Evolutionary conservation across 2,888 invertebrate species (phyloP), one percentile per base, ranked within the genome.

Genomic region (Megastigmus dorsalis): DNA sequence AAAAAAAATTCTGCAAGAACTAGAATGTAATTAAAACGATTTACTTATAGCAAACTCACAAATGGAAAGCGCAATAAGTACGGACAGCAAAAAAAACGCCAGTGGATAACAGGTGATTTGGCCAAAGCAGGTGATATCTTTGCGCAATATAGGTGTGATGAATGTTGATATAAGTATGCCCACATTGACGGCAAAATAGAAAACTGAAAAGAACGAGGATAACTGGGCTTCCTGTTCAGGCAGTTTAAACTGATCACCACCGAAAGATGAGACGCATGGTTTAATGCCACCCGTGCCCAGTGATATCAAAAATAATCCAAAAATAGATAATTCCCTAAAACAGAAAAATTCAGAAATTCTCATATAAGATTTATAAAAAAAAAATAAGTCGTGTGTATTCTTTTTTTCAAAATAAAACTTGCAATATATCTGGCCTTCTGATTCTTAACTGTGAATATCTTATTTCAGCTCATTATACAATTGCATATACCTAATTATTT

Each of bases 231-330:
- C 4, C 18, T 45, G 18, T 15, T 45, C 13, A 18, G 45, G 45
- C 45, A 45, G 18, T 45, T 45, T 13, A 9, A 45, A 45, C 18
- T 45, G 45, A 9, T 45, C 45, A 45, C 18, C 45, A 4, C 45
- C 45, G 13, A 45, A 18, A 4, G 45, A 5, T 45, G 45, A 45
- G 18, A 3, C 3, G 18, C 45, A 45, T 18, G 45, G 5, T 15
- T 5, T 45, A 15, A 45, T 13, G 13, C 38, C 33, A 33, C 98
- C 98, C 0, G 97, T 97, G 0, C 97, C 97, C 13, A 97, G 82
- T 0, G 97, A 97, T 81, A 98, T 95, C 28, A 95, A 88, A 0
- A 93, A 80, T 15, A 95, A 88, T 0, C 94, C 94, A 23, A 93
- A 1, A 28, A 94, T 90, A n/a, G 93, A 92, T 57, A 92, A 90